phyloP scores from a whole-genome alignment of 1,140 invertebrate species.

The Diorhabda elongata region DNA sequence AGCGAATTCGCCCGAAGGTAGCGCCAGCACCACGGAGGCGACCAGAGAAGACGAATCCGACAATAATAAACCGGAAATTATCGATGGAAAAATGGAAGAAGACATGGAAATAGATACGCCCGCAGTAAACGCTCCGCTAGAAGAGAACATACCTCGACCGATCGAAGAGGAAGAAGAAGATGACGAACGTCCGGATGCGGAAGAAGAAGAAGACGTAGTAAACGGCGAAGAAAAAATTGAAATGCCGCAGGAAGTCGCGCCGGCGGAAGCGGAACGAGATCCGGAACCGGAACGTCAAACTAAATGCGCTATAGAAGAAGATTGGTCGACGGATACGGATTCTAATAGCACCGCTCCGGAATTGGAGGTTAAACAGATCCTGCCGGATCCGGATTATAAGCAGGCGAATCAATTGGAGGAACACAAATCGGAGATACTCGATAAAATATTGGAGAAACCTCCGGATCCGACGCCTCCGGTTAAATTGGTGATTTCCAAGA shows the following conservation, averaged over 20 bases:
- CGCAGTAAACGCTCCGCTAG: not conserved
- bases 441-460: constrained; percentile 38
- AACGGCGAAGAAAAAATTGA: not conserved
- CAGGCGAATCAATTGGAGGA: constrained; percentile 28
- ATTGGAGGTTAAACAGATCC: constrained; percentile 26
- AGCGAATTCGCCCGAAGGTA: constrained; percentile 4
- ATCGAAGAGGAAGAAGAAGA: constrained; percentile 9
- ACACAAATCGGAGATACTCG: constrained; percentile 39
- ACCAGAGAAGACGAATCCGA: constrained; percentile 18
- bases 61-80: constrained; percentile 7
- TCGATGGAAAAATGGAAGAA: constrained; percentile 4
- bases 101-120: not conserved
- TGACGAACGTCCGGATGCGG: constrained; percentile 5
- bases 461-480: constrained; percentile 46
- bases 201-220: constrained; percentile 10
- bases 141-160: constrained; percentile 6
- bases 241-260: not conserved
- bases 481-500: constrained; percentile 65
- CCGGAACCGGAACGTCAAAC: constrained; percentile 7
- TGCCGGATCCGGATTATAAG: constrained; percentile 14
- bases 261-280: constrained; percentile 20
- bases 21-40: not conserved
- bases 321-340: constrained; percentile 38
- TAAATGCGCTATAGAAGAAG: constrained; percentile 28
- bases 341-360: constrained; percentile 34